Percentiles rank a stretch among this genome's conserved stretches.
phyloP scores from a whole-genome alignment of 30 jellyfish, hydroid and myxozoan genomes.

The Clytia hemisphaerica region DNA sequence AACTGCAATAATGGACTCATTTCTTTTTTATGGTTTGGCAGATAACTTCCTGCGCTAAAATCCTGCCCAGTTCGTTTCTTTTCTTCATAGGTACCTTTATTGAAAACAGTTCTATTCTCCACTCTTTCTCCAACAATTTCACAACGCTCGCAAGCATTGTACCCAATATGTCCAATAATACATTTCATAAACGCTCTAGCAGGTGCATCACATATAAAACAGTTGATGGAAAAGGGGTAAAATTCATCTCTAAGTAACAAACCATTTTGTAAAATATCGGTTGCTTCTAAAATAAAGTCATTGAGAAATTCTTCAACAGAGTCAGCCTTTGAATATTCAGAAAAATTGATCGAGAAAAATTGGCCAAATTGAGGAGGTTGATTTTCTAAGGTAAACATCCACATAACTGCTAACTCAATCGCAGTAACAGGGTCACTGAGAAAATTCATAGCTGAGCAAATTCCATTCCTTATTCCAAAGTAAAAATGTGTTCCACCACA shows the following conservation, averaged over 20 bases:
- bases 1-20: too few relatives aligned
- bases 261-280: not conserved
- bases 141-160: conserved; percentile 11
- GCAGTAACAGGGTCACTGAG: too few relatives aligned
- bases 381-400: too few relatives aligned
- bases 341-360: too few relatives aligned
- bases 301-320: conserved; percentile 3
- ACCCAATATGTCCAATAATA: conserved; percentile 7
- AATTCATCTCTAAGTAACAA: not conserved
- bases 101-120: conserved; percentile 8
- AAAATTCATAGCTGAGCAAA: too few relatives aligned
- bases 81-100: not conserved
- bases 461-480: too few relatives aligned
- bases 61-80: too few relatives aligned
- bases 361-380: too few relatives aligned
- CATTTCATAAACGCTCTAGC: conserved; percentile 23
- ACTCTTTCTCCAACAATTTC: not conserved
- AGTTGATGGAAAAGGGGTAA: not conserved
- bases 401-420: too few relatives aligned
- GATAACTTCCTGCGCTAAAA: too few relatives aligned
- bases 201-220: conserved; percentile 34
- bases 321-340: conserved; percentile 12
- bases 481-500: too few relatives aligned
- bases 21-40: too few relatives aligned
- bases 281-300: not conserved